Evolutionary conservation across 2,113 vertebrate species (phyloP).

Genomic region (Austrofundulus limnaeus): DNA sequence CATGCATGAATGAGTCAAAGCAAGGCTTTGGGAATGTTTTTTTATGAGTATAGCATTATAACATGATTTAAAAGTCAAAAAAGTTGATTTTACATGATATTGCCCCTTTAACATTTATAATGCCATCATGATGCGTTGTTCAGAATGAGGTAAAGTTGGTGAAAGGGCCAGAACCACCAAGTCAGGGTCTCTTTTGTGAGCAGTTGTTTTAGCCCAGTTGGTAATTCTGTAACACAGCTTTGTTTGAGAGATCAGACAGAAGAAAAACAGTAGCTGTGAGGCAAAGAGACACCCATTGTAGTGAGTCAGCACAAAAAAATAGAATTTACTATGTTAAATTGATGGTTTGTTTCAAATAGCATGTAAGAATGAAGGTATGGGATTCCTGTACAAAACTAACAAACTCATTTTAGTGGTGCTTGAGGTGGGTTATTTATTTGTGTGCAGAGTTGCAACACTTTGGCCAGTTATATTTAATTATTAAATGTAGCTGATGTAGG

Average conservation of each 20-base stretch:
- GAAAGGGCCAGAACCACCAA: constrained; percentile 45
- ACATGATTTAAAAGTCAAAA: too few species aligned
- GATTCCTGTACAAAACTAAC: constrained; percentile 71
- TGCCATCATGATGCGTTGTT: constrained; percentile 17
- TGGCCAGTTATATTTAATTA: constrained; percentile 62
- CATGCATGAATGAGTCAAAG: too few species aligned
- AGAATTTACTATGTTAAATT: constrained; percentile 43
- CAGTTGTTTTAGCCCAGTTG: constrained; percentile 74
- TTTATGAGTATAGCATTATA: too few species aligned
- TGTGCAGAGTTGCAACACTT: constrained; percentile 16
- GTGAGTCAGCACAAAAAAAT: constrained; percentile 38
- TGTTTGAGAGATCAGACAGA: constrained; percentile 68
- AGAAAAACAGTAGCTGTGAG: constrained; percentile 68
- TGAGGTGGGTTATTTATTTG: constrained; percentile 34
- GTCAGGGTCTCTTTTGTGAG: constrained; percentile 68
- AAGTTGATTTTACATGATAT: too few species aligned
- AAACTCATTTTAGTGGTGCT: constrained; percentile 32
- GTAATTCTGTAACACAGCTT: constrained; percentile 64
- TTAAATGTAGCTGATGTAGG: constrained; percentile 66
- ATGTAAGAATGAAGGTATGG: constrained; percentile 50
- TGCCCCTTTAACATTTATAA: neutral
- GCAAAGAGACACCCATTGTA: constrained; percentile 64
- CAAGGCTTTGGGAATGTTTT: too few species aligned
- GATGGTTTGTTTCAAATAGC: constrained; percentile 55
- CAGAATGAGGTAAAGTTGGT: constrained; percentile 33